These are phyloP conservation scores for Radopholus similis DNA, from an alignment of 1,140 invertebrate genomes.

Conservation along the genomic window DNA sequence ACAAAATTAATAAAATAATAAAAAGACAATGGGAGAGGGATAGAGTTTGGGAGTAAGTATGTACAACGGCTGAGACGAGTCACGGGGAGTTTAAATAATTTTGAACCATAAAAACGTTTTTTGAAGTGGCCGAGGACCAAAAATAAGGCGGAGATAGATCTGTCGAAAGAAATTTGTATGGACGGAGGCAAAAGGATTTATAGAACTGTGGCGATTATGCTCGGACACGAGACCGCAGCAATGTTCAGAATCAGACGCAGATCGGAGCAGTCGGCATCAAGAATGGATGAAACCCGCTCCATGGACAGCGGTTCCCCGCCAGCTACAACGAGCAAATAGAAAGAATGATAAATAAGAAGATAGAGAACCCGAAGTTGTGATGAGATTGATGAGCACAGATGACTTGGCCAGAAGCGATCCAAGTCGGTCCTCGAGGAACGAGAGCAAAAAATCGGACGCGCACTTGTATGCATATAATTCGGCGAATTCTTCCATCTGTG, in stretches of 20 bases:
- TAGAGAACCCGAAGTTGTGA: conserved; percentile 5
- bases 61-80: no score
- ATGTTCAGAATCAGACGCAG: conserved; percentile 49
- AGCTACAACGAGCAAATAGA: neutral
- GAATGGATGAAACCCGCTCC: conserved; percentile 41
- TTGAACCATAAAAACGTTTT: no score
- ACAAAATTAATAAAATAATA: neutral
- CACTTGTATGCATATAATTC: conserved; percentile 17
- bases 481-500: conserved; percentile 42
- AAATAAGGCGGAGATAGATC: no score
- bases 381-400: conserved; percentile 19
- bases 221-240: conserved; percentile 48
- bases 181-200: conserved; percentile 24
- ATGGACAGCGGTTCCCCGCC: conserved; percentile 13
- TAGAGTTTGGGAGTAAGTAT: no score
- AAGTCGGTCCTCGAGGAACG: conserved; percentile 38
- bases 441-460: conserved; percentile 36
- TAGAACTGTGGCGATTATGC: conserved; percentile 28
- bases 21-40: neutral
- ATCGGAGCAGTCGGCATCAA: conserved; percentile 50
- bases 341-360: neutral
- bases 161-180: neutral
- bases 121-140: no score
- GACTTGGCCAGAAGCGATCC: conserved; percentile 37
- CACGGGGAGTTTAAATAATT: no score